Conservation (phyloP, 2,888 invertebrate species). For the Norana najaformis region DNA sequence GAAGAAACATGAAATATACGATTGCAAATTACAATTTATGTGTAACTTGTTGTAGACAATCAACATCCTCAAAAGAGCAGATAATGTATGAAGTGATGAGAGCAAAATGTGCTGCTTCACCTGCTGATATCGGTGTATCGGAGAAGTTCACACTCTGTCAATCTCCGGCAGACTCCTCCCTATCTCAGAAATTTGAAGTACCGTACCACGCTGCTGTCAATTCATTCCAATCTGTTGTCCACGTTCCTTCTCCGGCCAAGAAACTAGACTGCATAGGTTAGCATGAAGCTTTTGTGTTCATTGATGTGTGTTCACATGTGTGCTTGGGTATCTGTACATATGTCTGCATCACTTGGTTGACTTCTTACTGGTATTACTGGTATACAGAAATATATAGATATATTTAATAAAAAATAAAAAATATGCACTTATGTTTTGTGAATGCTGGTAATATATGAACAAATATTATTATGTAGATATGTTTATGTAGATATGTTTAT, state of each 20-base stretch:
- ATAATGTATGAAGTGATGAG: constrained; percentile 14
- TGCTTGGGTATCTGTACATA: not conserved
- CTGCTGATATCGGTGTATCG: not conserved
- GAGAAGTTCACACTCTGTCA: not conserved
- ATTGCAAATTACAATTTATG: not conserved
- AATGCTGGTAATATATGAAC: too few relatives aligned
- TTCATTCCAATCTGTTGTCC: not conserved
- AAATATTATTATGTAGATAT: too few relatives aligned
- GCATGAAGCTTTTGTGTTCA: not conserved
- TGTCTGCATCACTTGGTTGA: not conserved
- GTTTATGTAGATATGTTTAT: too few relatives aligned
- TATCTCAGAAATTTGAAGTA: not conserved
- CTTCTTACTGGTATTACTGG: not conserved
- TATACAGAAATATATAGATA: not conserved
- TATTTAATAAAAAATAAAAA: too few relatives aligned
- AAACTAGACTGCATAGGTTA: constrained; percentile 9
- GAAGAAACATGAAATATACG: not conserved
- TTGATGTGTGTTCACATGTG: not conserved
- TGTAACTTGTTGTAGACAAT: not conserved
- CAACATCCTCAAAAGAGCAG: not conserved
- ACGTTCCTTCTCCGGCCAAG: not conserved
- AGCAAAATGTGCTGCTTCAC: not conserved
- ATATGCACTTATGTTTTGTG: too few relatives aligned
- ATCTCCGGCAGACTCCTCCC: not conserved
- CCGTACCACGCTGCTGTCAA: not conserved